These are phyloP conservation scores for Sympetrum striolatum DNA, from an alignment of 2,888 invertebrate species.

Conservation along the genomic window DNA sequence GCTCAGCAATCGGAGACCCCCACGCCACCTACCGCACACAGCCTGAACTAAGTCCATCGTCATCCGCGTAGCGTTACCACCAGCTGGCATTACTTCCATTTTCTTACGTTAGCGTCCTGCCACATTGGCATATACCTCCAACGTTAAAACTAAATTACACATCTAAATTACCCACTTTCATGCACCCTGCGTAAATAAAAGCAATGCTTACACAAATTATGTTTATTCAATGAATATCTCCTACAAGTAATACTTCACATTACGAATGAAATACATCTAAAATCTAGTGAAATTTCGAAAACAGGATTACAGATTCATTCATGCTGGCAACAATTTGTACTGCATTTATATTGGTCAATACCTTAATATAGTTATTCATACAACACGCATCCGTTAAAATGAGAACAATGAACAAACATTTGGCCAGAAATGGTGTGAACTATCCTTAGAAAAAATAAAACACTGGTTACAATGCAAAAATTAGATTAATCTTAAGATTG, in stretches of 20 bases:
- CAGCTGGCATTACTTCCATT: conserved; percentile 8
- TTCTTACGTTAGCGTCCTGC: conserved; percentile 2
- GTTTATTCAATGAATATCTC: conserved; percentile 27
- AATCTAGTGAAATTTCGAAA: conserved; percentile 32
- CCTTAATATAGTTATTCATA: conserved; percentile 38
- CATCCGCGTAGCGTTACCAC: neutral
- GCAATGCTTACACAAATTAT: neutral
- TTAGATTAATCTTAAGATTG: neutral
- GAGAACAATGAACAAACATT: conserved; percentile 42
- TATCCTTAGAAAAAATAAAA: conserved; percentile 28
- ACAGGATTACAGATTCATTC: conserved; percentile 23
- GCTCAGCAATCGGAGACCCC: neutral
- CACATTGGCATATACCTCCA: conserved; percentile 12
- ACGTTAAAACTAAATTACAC: neutral
- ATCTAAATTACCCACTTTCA: neutral
- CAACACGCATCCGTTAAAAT: conserved; percentile 36
- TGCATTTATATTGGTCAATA: conserved; percentile 39
- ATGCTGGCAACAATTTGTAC: conserved; percentile 41
- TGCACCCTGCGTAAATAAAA: neutral
- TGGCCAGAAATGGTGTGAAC: conserved; percentile 10
- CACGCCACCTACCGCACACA: neutral
- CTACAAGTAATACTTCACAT: conserved; percentile 32
- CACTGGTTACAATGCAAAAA: conserved; percentile 34
- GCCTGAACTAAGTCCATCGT: neutral
- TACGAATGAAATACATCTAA: conserved; percentile 3